Evolutionary conservation across 2,888 invertebrate genomes (phyloP).

Genomic region (Athalia circularis): DNA sequence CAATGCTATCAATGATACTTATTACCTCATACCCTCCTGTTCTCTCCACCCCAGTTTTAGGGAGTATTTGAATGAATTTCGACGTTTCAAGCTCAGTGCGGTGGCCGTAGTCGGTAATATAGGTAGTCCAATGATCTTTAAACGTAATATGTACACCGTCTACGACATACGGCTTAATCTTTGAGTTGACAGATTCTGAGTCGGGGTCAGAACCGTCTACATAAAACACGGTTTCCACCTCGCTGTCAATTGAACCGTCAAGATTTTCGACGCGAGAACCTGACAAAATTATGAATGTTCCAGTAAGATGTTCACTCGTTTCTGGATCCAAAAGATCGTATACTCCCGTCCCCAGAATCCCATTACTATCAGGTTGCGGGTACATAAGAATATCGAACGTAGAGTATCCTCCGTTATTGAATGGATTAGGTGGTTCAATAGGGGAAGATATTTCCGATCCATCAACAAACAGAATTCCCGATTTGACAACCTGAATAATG

Average conservation of each 20-base stretch:
- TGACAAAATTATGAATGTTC: background rate
- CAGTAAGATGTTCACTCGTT: background rate
- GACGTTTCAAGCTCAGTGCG: background rate
- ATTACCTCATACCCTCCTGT: background rate
- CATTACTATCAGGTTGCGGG: background rate
- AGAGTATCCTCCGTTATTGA: conserved; percentile 5
- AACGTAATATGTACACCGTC: background rate
- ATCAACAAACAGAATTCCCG: conserved; percentile 20
- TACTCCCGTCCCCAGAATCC: conserved; percentile 6
- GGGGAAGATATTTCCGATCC: conserved; percentile 6
- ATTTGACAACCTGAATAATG: background rate
- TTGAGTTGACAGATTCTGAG: background rate
- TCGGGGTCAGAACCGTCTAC: background rate
- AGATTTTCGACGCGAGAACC: background rate
- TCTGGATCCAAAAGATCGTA: background rate
- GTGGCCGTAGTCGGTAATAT: background rate
- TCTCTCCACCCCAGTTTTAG: background rate
- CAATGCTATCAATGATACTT: background rate
- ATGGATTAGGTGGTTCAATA: background rate
- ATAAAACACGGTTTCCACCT: background rate
- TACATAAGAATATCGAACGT: background rate
- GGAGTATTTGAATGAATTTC: background rate
- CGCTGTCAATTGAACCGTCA: background rate
- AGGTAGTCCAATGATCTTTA: background rate
- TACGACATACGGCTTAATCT: background rate